Percentiles rank a stretch among this genome's conserved stretches.
These are phyloP conservation scores for Rhopalosiphum padi DNA, from an alignment of 1,140 invertebrate genomes.

Conservation along the genomic window DNA sequence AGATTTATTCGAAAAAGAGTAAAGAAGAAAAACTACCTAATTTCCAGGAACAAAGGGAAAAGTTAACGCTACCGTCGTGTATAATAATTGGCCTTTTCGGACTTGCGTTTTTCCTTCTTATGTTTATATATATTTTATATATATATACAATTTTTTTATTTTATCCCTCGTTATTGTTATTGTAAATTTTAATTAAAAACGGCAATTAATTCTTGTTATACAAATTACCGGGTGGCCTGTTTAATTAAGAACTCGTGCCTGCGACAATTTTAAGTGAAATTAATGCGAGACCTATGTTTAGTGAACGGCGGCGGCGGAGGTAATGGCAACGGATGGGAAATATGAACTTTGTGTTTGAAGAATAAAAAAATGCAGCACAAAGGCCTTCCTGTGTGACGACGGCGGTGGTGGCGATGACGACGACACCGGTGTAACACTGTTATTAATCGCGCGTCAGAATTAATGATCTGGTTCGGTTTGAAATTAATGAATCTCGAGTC, in stretches of 20 bases:
- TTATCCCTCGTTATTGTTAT: constrained; percentile 47
- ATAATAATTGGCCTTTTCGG: constrained; percentile 54
- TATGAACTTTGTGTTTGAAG: constrained; percentile 22
- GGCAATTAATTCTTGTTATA: constrained; percentile 57
- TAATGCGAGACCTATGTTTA: constrained; percentile 51
- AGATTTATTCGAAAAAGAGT: constrained; percentile 47
- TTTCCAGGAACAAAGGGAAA: constrained; percentile 34
- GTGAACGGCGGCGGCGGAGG: not conserved
- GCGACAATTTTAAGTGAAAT: constrained; percentile 57
- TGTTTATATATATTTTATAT: not conserved
- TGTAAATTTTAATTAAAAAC: constrained; percentile 58
- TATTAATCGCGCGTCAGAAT: constrained; percentile 45
- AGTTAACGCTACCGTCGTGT: constrained; percentile 14
- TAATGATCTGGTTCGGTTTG: constrained; percentile 46
- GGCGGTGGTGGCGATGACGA: not conserved
- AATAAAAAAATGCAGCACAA: constrained; percentile 27
- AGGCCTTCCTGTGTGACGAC: not conserved
- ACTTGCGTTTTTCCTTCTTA: not conserved
- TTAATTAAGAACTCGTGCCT: constrained; percentile 56
- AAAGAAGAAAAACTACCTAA: constrained; percentile 28
- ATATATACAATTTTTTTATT: not conserved
- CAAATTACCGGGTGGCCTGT: constrained; percentile 55
- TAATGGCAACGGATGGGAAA: constrained; percentile 23
- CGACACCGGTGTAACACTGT: not conserved
- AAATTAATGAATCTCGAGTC: constrained; percentile 31